Base-by-base conservation (phyloP, 2,797 vertebrate genomes). In the Chelidonichthys spinosus region DNA sequence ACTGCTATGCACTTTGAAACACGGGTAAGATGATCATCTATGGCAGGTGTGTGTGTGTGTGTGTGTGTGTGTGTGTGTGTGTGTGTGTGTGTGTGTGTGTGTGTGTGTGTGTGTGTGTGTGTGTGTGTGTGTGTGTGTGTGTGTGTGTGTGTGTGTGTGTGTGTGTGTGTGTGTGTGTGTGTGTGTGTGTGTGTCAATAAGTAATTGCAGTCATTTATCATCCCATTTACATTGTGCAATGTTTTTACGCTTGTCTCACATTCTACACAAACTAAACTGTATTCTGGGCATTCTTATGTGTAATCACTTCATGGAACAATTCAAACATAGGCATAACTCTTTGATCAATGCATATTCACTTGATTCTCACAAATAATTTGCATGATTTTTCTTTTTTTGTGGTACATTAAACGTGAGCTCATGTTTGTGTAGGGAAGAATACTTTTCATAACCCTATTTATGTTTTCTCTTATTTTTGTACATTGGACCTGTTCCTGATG, bases 1-100 rank as follows among this genome's bases (percentile, higher is more conserved):
- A 53, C 55, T 76, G 58, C 63, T 69, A 14, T 74, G 77, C 84
- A 84, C 77, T 88, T 87, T 77, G 69, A 74, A 69, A 79, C 71
- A 78, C 63, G 15, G 74, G 72, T 73, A 68, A 63, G 68, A 68
- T 72, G 65, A 75, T 74, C 49, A 3, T 65, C 36, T 70, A 8
- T 54, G 72, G 55, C 53, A 32, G 66, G 18, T 35, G 0, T 81
- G 40, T 66, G 15, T 17, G 39, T 70, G 18, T 69, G 25, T 40
- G 6, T 37, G 25, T 2, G 25, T 25, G 18, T 35, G 0, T 81
- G 40, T 66, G 15, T 17, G 39, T 70, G 18, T 66, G 25, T 40
- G 6, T 37, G 25, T 25, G n/a, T 25, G 18, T 35, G 0, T 81
- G 40, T 66, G 15, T 17, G 39, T 70, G 18, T 66, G 25, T 40